A percentile compares a stretch with the other conserved stretches of the same genome.
Evolutionary conservation across 2,888 invertebrate genomes (phyloP).

Genomic region (Diogma glabrata): DNA sequence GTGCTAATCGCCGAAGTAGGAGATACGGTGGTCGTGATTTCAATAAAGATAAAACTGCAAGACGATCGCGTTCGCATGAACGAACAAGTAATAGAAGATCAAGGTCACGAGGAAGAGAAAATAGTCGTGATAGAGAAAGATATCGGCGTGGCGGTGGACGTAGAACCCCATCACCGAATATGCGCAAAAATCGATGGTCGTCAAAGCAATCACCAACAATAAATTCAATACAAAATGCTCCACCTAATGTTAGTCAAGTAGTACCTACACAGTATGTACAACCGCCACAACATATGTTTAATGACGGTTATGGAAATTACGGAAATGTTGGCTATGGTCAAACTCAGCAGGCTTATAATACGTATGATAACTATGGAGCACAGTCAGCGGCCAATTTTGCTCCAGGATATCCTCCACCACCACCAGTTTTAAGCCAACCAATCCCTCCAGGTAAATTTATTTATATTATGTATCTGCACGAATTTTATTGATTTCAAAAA

Average conservation of each 20-base stretch:
- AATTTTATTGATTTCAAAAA: no score
- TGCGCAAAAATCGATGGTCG: conserved; percentile 3
- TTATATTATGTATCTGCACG: no score
- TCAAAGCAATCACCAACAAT: background rate
- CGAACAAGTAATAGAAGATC: conserved; percentile 14
- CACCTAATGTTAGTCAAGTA: conserved; percentile 23
- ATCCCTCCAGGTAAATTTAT: conserved; percentile 10
- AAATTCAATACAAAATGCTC: conserved; percentile 13
- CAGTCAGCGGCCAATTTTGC: conserved; percentile 25
- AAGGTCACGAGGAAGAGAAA: conserved; percentile 21
- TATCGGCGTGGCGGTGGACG: conserved; percentile 25
- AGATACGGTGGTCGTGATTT: conserved; percentile 21
- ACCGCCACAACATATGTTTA: conserved; percentile 26
- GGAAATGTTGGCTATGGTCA: conserved; percentile 25
- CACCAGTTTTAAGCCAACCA: conserved; percentile 17
- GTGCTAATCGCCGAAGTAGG: conserved; percentile 14
- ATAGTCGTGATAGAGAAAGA: conserved; percentile 21
- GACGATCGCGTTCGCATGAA: conserved; percentile 24
- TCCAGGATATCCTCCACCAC: conserved; percentile 28
- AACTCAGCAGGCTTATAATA: conserved; percentile 22
- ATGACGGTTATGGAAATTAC: conserved; percentile 25
- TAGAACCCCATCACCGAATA: conserved; percentile 25
- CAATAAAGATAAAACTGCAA: conserved; percentile 12
- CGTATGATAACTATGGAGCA: conserved; percentile 21
- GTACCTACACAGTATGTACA: conserved; percentile 17